These are phyloP conservation scores for Chlorops oryzae DNA, from an alignment of 1,140 invertebrate genomes.

Conservation along the genomic window DNA sequence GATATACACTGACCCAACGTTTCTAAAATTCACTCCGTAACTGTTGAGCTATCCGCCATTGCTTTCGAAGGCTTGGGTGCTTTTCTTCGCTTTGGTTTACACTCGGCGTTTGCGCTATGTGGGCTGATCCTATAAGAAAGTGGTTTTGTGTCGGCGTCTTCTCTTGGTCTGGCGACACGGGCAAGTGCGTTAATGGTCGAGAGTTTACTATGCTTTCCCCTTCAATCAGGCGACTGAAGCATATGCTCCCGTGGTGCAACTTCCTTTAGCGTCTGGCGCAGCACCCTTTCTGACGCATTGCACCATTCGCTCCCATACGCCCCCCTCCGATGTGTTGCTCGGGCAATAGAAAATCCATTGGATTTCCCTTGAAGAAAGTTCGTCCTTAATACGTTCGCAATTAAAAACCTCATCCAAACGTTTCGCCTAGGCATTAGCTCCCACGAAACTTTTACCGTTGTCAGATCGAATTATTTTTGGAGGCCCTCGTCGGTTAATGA, in stretches of 20 bases:
- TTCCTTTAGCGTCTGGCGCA: constrained; percentile 16
- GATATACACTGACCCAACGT: no score
- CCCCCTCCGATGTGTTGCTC: constrained; percentile 10
- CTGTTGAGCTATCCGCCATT: no score
- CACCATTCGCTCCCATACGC: constrained; percentile 29
- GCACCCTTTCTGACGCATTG: constrained; percentile 22
- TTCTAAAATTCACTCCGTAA: no score
- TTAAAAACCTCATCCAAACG: neutral
- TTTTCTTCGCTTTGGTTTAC: no score
- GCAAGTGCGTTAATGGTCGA: no score
- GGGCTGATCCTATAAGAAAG: no score
- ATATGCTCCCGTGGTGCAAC: constrained; percentile 21
- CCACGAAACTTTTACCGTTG: constrained; percentile 14
- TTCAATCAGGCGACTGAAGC: constrained; percentile 15
- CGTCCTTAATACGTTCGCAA: constrained; percentile 3
- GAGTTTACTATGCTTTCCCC: no score
- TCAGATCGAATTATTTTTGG: constrained; percentile 8
- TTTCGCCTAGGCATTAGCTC: neutral
- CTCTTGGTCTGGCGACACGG: no score
- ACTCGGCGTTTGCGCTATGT: no score
- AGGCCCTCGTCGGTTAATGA: constrained; percentile 4
- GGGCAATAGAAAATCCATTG: constrained; percentile 14
- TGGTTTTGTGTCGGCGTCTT: no score
- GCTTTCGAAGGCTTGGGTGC: no score
- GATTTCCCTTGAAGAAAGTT: constrained; percentile 3